These are phyloP conservation scores for Neotoma lepida DNA, from an alignment of 2,113 vertebrate genomes.

Conservation along the genomic window DNA sequence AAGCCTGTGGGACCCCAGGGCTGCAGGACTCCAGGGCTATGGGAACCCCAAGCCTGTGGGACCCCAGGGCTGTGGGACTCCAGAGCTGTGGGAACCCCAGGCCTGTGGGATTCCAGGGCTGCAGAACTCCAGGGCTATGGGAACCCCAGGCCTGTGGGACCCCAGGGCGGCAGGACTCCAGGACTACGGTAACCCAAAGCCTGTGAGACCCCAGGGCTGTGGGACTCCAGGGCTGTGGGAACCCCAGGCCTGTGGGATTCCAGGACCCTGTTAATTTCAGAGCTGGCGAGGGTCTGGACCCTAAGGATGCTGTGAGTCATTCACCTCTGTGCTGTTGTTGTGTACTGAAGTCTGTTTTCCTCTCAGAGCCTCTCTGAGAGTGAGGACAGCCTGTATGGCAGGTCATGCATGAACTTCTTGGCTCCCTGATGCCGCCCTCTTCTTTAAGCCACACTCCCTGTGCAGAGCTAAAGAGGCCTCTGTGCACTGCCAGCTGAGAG, in stretches of 20 bases:
- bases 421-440: background rate
- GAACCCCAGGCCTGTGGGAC: background rate
- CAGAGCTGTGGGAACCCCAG: background rate
- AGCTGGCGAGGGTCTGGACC: background rate
- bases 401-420: background rate
- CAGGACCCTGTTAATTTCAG: background rate
- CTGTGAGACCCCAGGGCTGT: background rate
- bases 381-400: background rate
- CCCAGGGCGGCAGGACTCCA: background rate
- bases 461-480: background rate
- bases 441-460: background rate
- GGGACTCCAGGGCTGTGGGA: no score
- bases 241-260: background rate
- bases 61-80: background rate
- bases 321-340: background rate
- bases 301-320: background rate
- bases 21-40: background rate
- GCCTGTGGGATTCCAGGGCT: background rate
- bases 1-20: background rate
- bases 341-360: background rate
- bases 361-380: background rate
- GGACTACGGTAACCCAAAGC: no score
- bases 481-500: background rate
- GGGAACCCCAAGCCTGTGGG: background rate
- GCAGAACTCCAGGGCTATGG: rapidly evolving